Conservation (phyloP, 2,888 invertebrate genomes). For the Chrysolina americana region DNA sequence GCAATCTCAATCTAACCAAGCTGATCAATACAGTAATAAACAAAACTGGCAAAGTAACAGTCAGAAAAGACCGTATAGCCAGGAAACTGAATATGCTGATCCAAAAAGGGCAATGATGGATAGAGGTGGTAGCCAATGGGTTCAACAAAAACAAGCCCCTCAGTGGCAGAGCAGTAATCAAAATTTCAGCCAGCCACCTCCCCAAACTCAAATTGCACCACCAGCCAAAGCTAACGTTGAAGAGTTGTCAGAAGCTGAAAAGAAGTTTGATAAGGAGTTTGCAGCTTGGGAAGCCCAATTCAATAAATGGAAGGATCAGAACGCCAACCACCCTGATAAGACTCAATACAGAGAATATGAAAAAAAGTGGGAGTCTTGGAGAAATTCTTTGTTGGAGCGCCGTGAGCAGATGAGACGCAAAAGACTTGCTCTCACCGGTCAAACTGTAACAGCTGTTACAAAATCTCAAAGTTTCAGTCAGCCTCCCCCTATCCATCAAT, state of each 20-base stretch:
- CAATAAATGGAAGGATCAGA: conserved; percentile 91
- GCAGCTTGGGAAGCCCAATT: conserved; percentile 94
- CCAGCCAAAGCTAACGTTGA: conserved; percentile 55
- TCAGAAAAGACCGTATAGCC: conserved; percentile 47
- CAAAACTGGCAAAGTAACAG: conserved; percentile 41
- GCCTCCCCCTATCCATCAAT: conserved; percentile 23
- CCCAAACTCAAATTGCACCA: conserved; percentile 22
- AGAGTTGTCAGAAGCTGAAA: conserved; percentile 78
- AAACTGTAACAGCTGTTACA: conserved; percentile 15
- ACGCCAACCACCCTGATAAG: conserved; percentile 92
- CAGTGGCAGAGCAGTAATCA: conserved; percentile 35
- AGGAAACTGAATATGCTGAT: conserved; percentile 37
- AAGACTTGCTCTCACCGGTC: conserved; percentile 65
- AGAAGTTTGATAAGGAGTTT: conserved; percentile 90
- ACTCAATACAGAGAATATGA: conserved; percentile 89
- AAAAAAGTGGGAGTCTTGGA: conserved; percentile 89
- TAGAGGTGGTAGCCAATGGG: conserved; percentile 40
- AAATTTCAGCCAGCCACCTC: conserved; percentile 44
- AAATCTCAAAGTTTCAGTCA: conserved; percentile 26
- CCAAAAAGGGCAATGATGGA: conserved; percentile 45
- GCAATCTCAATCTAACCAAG: conserved; percentile 15
- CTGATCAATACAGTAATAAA: conserved; percentile 11
- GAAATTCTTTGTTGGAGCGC: conserved; percentile 83
- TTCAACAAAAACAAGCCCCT: conserved; percentile 31
- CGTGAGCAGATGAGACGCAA: conserved; percentile 86